A percentile compares a stretch with the other conserved stretches of the same genome.
These are phyloP conservation scores for Ptychadena robeensis DNA, from an alignment of 2,797 vertebrate species.

Conservation along the genomic window DNA sequence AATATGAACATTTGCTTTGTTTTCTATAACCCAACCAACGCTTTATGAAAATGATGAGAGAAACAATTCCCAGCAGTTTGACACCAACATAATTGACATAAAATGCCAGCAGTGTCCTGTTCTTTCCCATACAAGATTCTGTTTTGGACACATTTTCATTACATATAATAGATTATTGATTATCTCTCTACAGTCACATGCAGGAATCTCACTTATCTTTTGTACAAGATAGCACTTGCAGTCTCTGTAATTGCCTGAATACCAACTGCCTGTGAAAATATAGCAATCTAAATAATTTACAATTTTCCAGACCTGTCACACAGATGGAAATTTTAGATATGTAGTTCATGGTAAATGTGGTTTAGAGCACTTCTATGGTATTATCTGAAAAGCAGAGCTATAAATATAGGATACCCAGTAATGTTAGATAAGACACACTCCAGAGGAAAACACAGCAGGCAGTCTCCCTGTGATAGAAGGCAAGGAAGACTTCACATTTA, in stretches of 20 bases:
- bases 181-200: constrained; percentile 25
- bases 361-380: constrained; percentile 19
- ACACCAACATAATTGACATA: constrained; percentile 41
- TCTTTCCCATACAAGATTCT: constrained; percentile 16
- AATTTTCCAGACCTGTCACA: constrained; percentile 43
- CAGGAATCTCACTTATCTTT: constrained; percentile 31
- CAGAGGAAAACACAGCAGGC: constrained; percentile 16
- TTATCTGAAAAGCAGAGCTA: constrained; percentile 18
- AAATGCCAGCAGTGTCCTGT: constrained; percentile 25
- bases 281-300: constrained; percentile 41
- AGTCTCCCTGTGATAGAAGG: constrained; percentile 7
- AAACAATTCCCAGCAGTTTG: background rate
- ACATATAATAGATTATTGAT: constrained; percentile 55
- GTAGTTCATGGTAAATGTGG: constrained; percentile 41
- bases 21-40: background rate
- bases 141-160: constrained; percentile 51
- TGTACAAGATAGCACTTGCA: constrained; percentile 30
- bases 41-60: background rate
- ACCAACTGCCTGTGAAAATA: constrained; percentile 38
- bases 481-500: background rate
- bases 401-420: constrained; percentile 22
- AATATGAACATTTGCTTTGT: background rate
- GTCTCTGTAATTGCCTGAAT: constrained; percentile 42
- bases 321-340: constrained; percentile 44
- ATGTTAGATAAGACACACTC: constrained; percentile 32